A percentile compares a stretch with the other conserved stretches of the same genome.
Conservation (phyloP, 1,140 invertebrate species). For the Drosophila eugracilis region DNA sequence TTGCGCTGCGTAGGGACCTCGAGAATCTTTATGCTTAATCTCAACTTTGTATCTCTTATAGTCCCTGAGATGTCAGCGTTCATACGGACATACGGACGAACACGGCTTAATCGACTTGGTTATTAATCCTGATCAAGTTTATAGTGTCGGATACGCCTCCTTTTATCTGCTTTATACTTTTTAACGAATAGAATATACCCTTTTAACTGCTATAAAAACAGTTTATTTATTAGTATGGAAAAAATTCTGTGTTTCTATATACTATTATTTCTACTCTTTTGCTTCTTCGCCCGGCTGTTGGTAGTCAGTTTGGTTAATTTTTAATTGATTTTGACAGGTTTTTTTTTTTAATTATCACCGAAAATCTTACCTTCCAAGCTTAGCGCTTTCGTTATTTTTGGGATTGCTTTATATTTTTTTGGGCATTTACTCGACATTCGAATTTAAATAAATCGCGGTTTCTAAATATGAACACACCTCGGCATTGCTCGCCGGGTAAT, state of each 20-base stretch:
- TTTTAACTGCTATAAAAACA: slow-evolving; percentile 33
- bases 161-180: too few relatives aligned
- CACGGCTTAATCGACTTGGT: too few relatives aligned
- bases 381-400: slow-evolving; percentile 62
- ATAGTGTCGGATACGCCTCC: too few relatives aligned
- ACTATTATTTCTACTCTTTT: slow-evolving; percentile 1
- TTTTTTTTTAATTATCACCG: slow-evolving; percentile 56
- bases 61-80: too few relatives aligned
- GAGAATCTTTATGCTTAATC: too few relatives aligned
- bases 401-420: slow-evolving; percentile 54
- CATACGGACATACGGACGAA: too few relatives aligned
- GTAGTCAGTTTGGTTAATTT: slow-evolving; percentile 25
- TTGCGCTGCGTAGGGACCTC: too few relatives aligned
- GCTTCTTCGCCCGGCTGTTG: slow-evolving; percentile 22
- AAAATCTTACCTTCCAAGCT: slow-evolving; percentile 73
- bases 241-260: not conserved
- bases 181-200: too few relatives aligned
- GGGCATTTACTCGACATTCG: slow-evolving; percentile 55
- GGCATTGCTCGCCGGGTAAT: slow-evolving; percentile 85
- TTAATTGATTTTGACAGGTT: slow-evolving; percentile 43
- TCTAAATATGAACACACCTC: slow-evolving; percentile 77
- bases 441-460: slow-evolving; percentile 84
- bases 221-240: not conserved
- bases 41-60: too few relatives aligned
- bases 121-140: too few relatives aligned